A percentile compares a stretch with the other conserved stretches of the same genome.
Evolutionary conservation across 2,888 invertebrate species (phyloP).

Genomic region (Lathronympha strigana): DNA sequence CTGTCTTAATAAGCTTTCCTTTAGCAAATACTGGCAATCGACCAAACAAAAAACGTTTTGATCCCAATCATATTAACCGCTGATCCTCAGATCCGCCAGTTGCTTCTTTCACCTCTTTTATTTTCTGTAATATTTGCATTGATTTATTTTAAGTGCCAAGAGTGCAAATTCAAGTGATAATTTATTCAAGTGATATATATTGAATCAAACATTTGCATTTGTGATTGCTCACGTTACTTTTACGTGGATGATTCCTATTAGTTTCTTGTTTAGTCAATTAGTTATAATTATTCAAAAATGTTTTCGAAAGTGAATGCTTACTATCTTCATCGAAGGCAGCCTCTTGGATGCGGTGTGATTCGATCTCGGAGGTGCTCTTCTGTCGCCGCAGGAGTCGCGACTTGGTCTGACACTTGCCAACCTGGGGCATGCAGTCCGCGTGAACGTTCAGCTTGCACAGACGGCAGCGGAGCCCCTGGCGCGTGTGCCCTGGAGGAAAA

Average conservation of each 20-base stretch:
- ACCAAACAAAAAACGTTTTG: not conserved
- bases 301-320: constrained; percentile 76
- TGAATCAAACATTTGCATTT: no score
- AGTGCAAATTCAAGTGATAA: no score
- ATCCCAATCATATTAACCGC: not conserved
- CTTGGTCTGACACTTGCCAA: constrained; percentile 93
- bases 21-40: not conserved
- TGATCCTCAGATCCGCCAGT: no score
- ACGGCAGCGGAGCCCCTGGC: constrained; percentile 95
- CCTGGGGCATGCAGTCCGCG: constrained; percentile 93
- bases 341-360: constrained; percentile 87
- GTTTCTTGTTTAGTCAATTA: not conserved
- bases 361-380: constrained; percentile 94
- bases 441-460: constrained; percentile 96
- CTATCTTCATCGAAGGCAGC: constrained; percentile 90
- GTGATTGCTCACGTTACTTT: no score
- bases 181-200: no score
- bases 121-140: no score
- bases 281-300: not conserved
- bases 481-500: constrained; percentile 90
- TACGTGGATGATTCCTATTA: no score
- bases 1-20: not conserved
- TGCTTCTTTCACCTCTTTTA: no score
- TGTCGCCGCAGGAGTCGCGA: constrained; percentile 93
- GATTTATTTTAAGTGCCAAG: no score